Evolutionary conservation across 1,140 invertebrate species (phyloP).

Genomic region (Cyclargus thomasi): DNA sequence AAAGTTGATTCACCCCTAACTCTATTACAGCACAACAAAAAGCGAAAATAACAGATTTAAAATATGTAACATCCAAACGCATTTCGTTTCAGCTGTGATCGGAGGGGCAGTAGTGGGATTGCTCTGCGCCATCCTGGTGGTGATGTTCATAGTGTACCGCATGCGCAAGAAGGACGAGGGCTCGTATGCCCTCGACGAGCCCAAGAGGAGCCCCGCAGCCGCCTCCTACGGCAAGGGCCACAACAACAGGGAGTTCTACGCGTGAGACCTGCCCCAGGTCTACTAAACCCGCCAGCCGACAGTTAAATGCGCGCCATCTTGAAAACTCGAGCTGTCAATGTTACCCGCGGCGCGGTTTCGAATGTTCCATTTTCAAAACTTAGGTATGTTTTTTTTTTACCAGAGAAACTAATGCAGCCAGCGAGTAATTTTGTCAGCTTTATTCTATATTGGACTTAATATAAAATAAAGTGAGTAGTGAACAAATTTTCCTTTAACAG

Average conservation of each 20-base stretch:
- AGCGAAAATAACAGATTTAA: too few species aligned
- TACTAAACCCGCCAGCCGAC: conserved; percentile 34
- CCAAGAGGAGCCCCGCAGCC: conserved; percentile 92
- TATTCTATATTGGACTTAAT: neutral
- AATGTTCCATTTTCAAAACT: conserved; percentile 1
- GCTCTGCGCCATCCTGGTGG: conserved; percentile 96
- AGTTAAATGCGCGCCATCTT: neutral
- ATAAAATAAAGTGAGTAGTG: neutral
- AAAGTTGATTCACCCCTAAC: too few species aligned
- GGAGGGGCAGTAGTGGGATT: conserved; percentile 98
- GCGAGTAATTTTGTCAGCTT: neutral
- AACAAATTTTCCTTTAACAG: neutral
- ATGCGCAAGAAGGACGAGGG: conserved; percentile 99
- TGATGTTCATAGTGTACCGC: conserved; percentile 99
- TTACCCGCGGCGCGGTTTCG: too few species aligned
- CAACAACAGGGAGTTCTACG: conserved; percentile 95
- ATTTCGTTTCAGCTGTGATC: conserved; percentile 89
- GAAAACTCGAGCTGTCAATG: neutral
- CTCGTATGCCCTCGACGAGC: conserved; percentile 97
- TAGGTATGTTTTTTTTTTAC: neutral
- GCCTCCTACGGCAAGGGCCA: conserved; percentile 93
- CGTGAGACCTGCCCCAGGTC: conserved; percentile 82
- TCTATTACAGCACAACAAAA: too few species aligned
- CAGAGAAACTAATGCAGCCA: neutral
- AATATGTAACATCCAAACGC: neutral